Percentiles rank a stretch among this genome's conserved stretches.
Conservation (phyloP, 64 coral and sea anemone genomes). For the Porites lutea region DNA sequence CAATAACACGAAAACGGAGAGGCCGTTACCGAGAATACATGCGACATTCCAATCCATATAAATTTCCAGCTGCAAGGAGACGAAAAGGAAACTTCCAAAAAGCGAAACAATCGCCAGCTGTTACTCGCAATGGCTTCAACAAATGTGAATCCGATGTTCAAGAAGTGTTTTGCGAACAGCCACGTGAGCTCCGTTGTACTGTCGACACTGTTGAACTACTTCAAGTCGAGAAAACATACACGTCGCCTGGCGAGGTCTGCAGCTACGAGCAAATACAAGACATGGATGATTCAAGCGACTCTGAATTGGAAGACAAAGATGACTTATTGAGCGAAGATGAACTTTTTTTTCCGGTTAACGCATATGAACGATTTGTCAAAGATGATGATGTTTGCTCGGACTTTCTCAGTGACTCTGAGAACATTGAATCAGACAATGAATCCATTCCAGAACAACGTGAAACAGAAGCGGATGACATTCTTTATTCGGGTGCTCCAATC, state of each 20-base stretch:
- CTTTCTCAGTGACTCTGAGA: background rate
- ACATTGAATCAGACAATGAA: background rate
- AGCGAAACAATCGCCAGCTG: constrained; percentile 35
- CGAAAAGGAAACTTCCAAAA: constrained; percentile 44
- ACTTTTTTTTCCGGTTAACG: background rate
- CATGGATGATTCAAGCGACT: background rate
- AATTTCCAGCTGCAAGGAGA: constrained; percentile 62
- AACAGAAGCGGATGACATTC: background rate
- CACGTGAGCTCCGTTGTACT: constrained; percentile 36
- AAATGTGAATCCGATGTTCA: constrained; percentile 49
- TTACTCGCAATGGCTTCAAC: constrained; percentile 40
- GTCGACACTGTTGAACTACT: constrained; percentile 23
- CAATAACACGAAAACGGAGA: constrained; percentile 22
- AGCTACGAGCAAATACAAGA: constrained; percentile 18
- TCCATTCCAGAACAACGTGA: background rate
- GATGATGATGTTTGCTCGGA: constrained; percentile 30
- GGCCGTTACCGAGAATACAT: constrained; percentile 65
- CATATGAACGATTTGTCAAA: constrained; percentile 20
- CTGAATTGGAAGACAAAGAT: constrained; percentile 15
- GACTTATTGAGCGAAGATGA: constrained; percentile 32
- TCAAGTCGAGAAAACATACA: background rate
- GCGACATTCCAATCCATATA: constrained; percentile 62
- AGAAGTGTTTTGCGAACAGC: constrained; percentile 59
- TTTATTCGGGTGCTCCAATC: background rate
- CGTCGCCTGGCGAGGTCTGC: constrained; percentile 40